Evolutionary conservation across 2,888 invertebrate genomes (phyloP).

Genomic region (Drosophila aldrichi): DNA sequence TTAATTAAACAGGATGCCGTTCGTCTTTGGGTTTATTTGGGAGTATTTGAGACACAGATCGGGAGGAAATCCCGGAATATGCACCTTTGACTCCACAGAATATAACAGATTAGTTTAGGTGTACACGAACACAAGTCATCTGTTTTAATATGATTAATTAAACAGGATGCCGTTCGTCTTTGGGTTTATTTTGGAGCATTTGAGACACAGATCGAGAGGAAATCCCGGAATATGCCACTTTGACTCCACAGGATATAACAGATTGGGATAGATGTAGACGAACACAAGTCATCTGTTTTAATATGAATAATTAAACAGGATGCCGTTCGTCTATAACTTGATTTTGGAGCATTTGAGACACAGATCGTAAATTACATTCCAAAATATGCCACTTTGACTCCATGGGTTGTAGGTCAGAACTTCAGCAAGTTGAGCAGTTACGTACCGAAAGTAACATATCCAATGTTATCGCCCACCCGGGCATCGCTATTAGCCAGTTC

Average conservation of each 20-base stretch:
- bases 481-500: slow-evolving; percentile 98
- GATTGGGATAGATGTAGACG: slow-evolving; percentile 10
- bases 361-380: neutral
- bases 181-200: slow-evolving; percentile 32
- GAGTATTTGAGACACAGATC: slow-evolving; percentile 53
- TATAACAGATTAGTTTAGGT: slow-evolving; percentile 1
- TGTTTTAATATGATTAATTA: slow-evolving; percentile 34
- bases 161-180: slow-evolving; percentile 50
- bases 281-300: slow-evolving; percentile 53
- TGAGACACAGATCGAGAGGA: slow-evolving; percentile 47
- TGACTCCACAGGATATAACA: slow-evolving; percentile 32
- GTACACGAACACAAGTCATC: slow-evolving; percentile 51
- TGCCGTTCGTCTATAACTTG: slow-evolving; percentile 36
- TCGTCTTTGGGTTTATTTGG: too few species aligned
- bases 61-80: slow-evolving; percentile 11
- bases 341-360: slow-evolving; percentile 59
- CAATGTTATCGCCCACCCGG: slow-evolving; percentile 97
- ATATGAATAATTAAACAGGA: slow-evolving; percentile 33
- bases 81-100: slow-evolving; percentile 47
- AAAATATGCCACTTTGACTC: slow-evolving; percentile 57
- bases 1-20: too few species aligned
- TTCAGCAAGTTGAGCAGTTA: slow-evolving; percentile 31
- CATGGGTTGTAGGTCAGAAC: neutral
- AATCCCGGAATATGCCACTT: slow-evolving; percentile 43
- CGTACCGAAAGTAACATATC: slow-evolving; percentile 99